Evolutionary conservation across 1,140 invertebrate genomes (phyloP), one percentile per base, ranked within the genome.

Genomic region (Protaetia brevitarsis): DNA sequence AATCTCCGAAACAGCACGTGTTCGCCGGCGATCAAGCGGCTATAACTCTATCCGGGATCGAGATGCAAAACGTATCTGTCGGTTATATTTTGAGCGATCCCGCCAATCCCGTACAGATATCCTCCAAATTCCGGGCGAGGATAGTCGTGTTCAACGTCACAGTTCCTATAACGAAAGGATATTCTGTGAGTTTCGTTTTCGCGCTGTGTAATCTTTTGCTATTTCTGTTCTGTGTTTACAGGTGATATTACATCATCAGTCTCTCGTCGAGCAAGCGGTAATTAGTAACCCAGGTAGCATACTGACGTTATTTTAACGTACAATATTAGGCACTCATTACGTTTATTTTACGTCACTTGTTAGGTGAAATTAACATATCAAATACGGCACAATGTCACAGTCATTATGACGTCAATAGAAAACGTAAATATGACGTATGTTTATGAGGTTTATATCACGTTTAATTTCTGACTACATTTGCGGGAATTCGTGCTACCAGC

Each of bases 91-190:
- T 98, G 2, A 96, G 94, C 82, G 92, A 95, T 81, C 86, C 88
- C 0, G 74, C 82, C 26, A 81, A 86, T 71, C 95, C 94, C 3
- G 87, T 95, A 10, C 90, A 89, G 27, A 86, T 92, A 7, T 87
- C 90, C 0, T 86, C 86, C 2, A 85, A 88, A 66, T 94, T 99
- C 75, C 87, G 94, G 82, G 95, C 94, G 10, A 87, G 95, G 69
- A 87, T 99, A 71, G 94, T 98, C 26, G 87, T 97, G 2, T 99
- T 99, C 74, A 94, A 95, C 78, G 86, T 96, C 0, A 89, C 89
- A 66, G 85, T 94, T 36, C 96, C 97, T 2, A 91, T 99, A 19
- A 97, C 93, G 1, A 94, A 89, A 82, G 96, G 95, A 4, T 92
- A 87, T 76, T 88, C 92, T 19, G 93, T 88, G 77, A 82, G 82